Base-by-base conservation (phyloP, 2,797 vertebrate genomes). In the Leptoclinus maculatus region DNA sequence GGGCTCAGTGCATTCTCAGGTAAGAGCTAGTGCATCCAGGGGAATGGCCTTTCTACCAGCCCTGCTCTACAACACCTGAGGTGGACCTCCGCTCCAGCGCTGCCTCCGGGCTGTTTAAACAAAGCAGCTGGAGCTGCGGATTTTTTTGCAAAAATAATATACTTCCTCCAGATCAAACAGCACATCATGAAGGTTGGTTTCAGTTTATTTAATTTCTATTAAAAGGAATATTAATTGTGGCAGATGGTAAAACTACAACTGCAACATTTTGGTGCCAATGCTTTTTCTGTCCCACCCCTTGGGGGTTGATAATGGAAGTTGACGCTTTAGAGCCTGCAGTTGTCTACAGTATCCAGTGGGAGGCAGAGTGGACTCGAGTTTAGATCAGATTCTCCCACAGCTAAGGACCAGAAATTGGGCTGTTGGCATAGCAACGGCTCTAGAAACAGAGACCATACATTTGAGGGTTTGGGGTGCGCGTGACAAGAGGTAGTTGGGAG, bases 341-440 rank as follows among this genome's bases (percentile, higher is more conserved):
- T 87, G 82, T 83, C 86, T 88, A 87, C 82, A 88, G 86, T 87
- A 49, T 84, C 94, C 95, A 95, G 94, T 92, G 93, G 95, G 95
- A 93, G 94, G 95, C 92, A 94, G 93, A 94, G 88, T 91, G 86
- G 87, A 90, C 89, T 90, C 36, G 69, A 90, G 84, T 90, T 92
- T 84, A 89, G 81, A 90, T 88, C 77, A 90, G 85, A 89, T 90
- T 92, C 92, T 93, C 88, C 86, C 90, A 92, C 93, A 89, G 91
- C 92, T 85, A 88, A 88, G 90, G 89, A 89, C 91, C 74, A 83
- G 86, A 95, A 95, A 96, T 92, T 95, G 94, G 95, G 94, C 93
- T 95, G 95, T 95, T 94, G 95, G 93, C 94, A 95, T 95, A 92
- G 95, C 95, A 95, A 96, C 95, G 88, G 91, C 92, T 94, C 74